phyloP scores from a whole-genome alignment of 1,140 invertebrate species.

The Aphaenogaster ashmeadi region DNA sequence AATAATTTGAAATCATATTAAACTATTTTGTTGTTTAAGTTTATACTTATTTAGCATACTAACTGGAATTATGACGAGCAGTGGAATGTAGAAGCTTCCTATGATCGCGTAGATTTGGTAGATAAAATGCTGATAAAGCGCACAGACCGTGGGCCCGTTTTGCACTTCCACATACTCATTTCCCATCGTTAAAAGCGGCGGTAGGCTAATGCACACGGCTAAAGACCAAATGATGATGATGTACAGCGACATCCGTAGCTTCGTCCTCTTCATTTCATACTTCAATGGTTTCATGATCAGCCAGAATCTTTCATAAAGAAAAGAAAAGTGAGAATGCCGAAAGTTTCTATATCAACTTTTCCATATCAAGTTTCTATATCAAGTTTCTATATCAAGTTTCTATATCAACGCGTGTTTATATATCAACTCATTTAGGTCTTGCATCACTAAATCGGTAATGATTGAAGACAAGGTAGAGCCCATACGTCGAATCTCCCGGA shows the following conservation, averaged over 20 bases:
- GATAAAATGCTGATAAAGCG: constrained; percentile 95
- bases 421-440: too few species aligned
- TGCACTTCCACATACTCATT: constrained; percentile 91
- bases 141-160: constrained; percentile 90
- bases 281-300: constrained; percentile 97
- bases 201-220: constrained; percentile 95
- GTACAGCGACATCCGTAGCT: constrained; percentile 94
- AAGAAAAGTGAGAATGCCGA: constrained; percentile 67
- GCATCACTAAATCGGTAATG: too few species aligned
- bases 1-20: not conserved
- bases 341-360: constrained; percentile 38
- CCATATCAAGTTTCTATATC: too few species aligned
- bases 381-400: too few species aligned
- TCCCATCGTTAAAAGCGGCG: constrained; percentile 95
- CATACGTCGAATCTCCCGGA: not conserved
- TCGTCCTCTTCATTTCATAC: constrained; percentile 95
- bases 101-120: constrained; percentile 97
- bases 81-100: constrained; percentile 96
- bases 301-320: constrained; percentile 89
- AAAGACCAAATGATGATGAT: constrained; percentile 96
- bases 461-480: too few species aligned
- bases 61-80: constrained; percentile 95
- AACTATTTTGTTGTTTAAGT: not conserved
- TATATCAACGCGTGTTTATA: too few species aligned
- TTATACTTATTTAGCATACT: not conserved